Conservation (phyloP, 2,113 vertebrate genomes). For the Stercorarius parasiticus region DNA sequence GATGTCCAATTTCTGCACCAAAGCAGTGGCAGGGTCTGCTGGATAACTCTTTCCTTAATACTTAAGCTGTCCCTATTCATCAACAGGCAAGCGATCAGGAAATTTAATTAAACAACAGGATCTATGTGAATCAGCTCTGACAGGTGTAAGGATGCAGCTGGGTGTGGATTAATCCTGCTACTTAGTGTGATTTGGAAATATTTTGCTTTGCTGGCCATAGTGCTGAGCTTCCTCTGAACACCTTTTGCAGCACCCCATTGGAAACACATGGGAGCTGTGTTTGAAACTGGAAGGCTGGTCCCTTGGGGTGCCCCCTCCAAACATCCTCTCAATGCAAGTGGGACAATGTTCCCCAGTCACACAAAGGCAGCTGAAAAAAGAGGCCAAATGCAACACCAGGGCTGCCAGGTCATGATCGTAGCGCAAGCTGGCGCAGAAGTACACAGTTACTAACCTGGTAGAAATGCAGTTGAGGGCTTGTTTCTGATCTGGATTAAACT, state of each 20-base stretch:
- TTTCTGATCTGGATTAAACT: slow-evolving; percentile 2
- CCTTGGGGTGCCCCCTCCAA: background rate
- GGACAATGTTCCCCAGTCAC: background rate
- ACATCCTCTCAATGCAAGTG: background rate
- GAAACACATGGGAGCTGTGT: background rate
- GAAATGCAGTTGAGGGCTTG: background rate
- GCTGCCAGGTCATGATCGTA: background rate
- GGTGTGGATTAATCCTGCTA: background rate
- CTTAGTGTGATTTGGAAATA: background rate
- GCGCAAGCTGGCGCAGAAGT: background rate
- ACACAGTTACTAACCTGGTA: background rate
- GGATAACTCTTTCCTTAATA: background rate
- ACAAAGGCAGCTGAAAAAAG: background rate
- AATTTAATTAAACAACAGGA: background rate
- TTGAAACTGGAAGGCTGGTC: background rate
- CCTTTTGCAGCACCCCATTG: background rate
- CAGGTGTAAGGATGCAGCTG: background rate
- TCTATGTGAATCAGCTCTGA: background rate
- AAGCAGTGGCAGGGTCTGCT: background rate
- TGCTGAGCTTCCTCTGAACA: background rate
- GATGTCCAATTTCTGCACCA: background rate
- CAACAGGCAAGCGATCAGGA: background rate
- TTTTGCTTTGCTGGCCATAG: background rate
- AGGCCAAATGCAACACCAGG: background rate
- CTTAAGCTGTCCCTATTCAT: background rate